phyloP scores from a whole-genome alignment of 53 echinoderm and acorn worm species.

The Patiria pectinifera region DNA sequence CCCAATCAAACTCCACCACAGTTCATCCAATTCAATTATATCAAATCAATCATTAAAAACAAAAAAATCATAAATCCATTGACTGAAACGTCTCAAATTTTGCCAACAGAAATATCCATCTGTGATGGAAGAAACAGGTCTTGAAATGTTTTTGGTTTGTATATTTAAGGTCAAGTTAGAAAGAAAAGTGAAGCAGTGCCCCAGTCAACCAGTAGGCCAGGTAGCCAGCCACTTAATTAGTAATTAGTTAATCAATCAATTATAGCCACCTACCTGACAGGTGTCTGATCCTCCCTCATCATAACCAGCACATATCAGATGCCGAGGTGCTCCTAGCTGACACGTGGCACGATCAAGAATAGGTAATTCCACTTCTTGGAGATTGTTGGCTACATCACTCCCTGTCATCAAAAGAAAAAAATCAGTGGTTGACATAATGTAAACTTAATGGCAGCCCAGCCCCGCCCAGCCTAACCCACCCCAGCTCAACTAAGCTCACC shows the following conservation, averaged over 20 bases:
- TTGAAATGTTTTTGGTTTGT: too few species aligned
- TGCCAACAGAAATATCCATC: too few species aligned
- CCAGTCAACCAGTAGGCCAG: neutral
- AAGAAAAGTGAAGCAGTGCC: too few species aligned
- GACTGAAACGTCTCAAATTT: too few species aligned
- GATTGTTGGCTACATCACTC: neutral
- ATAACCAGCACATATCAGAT: slow-evolving; percentile 34
- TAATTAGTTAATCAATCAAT: neutral
- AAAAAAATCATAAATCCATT: neutral
- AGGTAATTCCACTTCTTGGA: slow-evolving; percentile 21
- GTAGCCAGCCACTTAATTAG: neutral
- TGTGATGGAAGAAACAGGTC: too few species aligned
- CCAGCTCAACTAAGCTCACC: too few species aligned
- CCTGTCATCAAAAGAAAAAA: neutral
- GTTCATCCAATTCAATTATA: neutral
- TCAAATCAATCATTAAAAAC: neutral
- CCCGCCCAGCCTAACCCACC: neutral
- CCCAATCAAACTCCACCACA: neutral
- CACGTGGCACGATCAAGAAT: neutral
- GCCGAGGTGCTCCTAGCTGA: neutral
- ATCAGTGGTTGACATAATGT: too few species aligned
- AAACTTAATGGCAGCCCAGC: too few species aligned
- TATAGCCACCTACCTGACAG: slow-evolving; percentile 27
- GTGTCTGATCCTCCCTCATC: neutral
- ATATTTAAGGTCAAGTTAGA: too few species aligned